Evolutionary conservation across 2,888 invertebrate genomes (phyloP).

Genomic region (Caenorhabditis uteleia): DNA sequence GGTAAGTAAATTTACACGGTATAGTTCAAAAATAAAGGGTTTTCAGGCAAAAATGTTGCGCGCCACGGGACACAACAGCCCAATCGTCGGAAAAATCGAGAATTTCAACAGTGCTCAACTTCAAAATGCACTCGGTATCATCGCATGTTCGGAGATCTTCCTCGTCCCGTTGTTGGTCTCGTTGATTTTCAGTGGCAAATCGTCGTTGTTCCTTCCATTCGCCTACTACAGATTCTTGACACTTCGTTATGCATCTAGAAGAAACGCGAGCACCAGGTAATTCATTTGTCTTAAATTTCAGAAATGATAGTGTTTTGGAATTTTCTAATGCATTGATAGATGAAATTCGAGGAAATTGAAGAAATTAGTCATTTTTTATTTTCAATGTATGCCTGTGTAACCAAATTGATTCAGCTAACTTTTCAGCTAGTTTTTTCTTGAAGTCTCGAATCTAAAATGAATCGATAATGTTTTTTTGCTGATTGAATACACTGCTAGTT

Average conservation of each 20-base stretch:
- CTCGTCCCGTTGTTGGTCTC: constrained; percentile 75
- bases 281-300: constrained; percentile 5
- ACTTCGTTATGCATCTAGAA: constrained; percentile 87
- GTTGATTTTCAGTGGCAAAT: constrained; percentile 82
- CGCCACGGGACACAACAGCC: constrained; percentile 28
- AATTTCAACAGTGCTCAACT: constrained; percentile 47
- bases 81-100: constrained; percentile 34
- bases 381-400: no score
- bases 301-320: no score
- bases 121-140: constrained; percentile 75
- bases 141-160: constrained; percentile 89
- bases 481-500: no score
- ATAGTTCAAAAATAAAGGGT: not conserved
- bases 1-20: constrained; percentile 75
- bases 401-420: no score
- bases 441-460: no score
- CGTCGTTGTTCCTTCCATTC: constrained; percentile 88
- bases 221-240: constrained; percentile 95
- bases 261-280: constrained; percentile 93
- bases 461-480: no score
- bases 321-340: not conserved
- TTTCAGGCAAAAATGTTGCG: constrained; percentile 25
- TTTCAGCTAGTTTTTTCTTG: no score
- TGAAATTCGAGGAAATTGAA: not conserved
- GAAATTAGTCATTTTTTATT: not conserved